Evolutionary conservation across 2,797 vertebrate genomes (phyloP), one percentile per base, ranked within the genome.

Genomic region (Eutrigla gurnardus): DNA sequence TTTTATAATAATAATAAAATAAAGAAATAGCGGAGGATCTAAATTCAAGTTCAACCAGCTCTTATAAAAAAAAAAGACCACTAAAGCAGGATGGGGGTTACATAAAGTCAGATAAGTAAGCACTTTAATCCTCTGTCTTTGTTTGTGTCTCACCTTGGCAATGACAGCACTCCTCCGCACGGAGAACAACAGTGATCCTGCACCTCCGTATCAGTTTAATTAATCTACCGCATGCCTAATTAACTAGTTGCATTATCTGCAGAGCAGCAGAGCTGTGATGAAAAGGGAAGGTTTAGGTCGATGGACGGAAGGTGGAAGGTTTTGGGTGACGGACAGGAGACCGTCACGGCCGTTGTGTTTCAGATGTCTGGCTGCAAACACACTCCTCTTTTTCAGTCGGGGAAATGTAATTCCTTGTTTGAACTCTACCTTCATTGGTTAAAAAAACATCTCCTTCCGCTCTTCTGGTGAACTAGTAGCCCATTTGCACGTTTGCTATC

Each of bases 211-310:
- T 93, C 93, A 73, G 76, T 83, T 85, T 86, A 93, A 92, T 92
- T 91, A 86, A 94, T 94, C 92, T 93, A 15, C 83, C 68, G 89
- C 88, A 89, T 92, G 86, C 70, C 83, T 93, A 94, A 95, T 93
- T 92, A 94, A 92, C 87, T 87, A 82, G 67, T 67, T 46, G 73
- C 78, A 82, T 88, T 92, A 92, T 91, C 91, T 72, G 60, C 70
- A 43, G 35, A 53, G 70, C 62, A 73, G 62, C 61, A 39, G 78
- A 81, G 78, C 75, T 33, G 68, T 3, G 62, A 75, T 68, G 87
- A 84, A 71, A 70, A 54, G 83, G 70, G 78, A 17, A 40, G 53
- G 66, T 70, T 81, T 61, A 72, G 67, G 59, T 53, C 88, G 90
- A 90, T 15, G 50, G 88, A 84, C 74, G 70, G 83, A 46, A 52